phyloP scores from a whole-genome alignment of 2,797 vertebrate species.

The Gambelia wislizenii region DNA sequence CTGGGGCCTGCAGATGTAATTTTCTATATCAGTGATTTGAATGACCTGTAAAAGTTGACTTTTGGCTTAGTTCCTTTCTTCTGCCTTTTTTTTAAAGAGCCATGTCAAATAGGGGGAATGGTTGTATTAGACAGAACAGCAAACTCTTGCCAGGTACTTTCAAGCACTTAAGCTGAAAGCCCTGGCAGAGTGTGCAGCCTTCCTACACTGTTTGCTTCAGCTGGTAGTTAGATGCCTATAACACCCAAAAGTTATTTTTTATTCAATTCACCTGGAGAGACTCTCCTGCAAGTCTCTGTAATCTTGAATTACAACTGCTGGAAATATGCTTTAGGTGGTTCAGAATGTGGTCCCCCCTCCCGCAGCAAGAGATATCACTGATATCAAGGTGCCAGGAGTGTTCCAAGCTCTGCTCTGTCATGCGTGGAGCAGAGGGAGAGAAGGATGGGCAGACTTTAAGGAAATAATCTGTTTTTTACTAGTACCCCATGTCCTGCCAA shows the following conservation, averaged over 20 bases:
- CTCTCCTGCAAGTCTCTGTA: neutral
- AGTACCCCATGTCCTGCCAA: neutral
- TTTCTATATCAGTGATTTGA: constrained; percentile 18
- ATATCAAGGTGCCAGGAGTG: neutral
- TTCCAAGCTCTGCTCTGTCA: neutral
- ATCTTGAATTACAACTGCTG: neutral
- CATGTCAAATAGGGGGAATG: neutral
- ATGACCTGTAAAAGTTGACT: neutral
- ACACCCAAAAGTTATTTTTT: neutral
- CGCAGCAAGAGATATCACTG: neutral
- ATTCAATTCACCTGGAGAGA: neutral
- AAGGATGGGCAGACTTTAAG: neutral
- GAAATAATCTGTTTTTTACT: neutral
- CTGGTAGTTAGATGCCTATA: neutral
- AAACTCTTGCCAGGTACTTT: neutral
- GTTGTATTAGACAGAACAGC: neutral
- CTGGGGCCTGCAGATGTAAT: neutral
- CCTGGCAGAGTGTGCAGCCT: neutral
- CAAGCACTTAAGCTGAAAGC: neutral
- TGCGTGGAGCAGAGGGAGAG: too few relatives aligned
- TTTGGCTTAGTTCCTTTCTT: constrained; percentile 20
- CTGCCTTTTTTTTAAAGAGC: neutral
- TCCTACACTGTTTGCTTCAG: neutral
- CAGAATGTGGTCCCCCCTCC: too few relatives aligned
- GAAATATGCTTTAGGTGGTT: too few relatives aligned